A percentile compares a stretch with the other conserved stretches of the same genome.
Evolutionary conservation across 2,888 invertebrate species (phyloP).

Genomic region (Drosophila niveifrons): DNA sequence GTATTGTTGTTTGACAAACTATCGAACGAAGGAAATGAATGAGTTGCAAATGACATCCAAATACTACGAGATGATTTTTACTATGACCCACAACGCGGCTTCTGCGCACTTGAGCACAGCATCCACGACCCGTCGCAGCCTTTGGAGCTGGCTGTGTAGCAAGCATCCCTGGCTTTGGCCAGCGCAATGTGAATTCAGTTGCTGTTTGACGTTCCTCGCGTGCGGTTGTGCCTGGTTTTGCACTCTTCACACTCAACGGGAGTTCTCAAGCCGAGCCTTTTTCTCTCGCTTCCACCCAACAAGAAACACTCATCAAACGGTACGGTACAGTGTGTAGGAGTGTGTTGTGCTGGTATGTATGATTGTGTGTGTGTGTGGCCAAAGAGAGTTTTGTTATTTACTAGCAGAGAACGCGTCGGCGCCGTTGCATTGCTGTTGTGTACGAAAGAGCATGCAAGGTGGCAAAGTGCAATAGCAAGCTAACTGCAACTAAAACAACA

Average conservation of each 20-base stretch:
- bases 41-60: conserved; percentile 65
- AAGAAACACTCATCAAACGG: conserved; percentile 9
- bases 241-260: conserved; percentile 35
- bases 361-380: conserved; percentile 2
- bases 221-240: conserved; percentile 79
- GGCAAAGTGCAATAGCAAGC: conserved; percentile 61
- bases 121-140: conserved; percentile 42
- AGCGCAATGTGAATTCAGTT: conserved; percentile 82
- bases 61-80: conserved; percentile 66
- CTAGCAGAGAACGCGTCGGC: conserved; percentile 67
- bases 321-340: conserved; percentile 13
- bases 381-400: conserved; percentile 23
- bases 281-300: conserved; percentile 3
- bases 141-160: conserved; percentile 32
- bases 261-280: conserved; percentile 13
- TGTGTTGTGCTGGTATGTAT: conserved; percentile 14
- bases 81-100: conserved; percentile 55
- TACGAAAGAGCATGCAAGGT: conserved; percentile 67
- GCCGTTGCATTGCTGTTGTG: conserved; percentile 63
- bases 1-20: not conserved
- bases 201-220: conserved; percentile 83
- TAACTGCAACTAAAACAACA: conserved; percentile 35
- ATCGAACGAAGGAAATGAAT: conserved; percentile 42
- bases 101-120: conserved; percentile 68
- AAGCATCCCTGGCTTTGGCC: conserved; percentile 62